Conservation (phyloP, 2,888 invertebrate species). For the Hetaerina titia region DNA sequence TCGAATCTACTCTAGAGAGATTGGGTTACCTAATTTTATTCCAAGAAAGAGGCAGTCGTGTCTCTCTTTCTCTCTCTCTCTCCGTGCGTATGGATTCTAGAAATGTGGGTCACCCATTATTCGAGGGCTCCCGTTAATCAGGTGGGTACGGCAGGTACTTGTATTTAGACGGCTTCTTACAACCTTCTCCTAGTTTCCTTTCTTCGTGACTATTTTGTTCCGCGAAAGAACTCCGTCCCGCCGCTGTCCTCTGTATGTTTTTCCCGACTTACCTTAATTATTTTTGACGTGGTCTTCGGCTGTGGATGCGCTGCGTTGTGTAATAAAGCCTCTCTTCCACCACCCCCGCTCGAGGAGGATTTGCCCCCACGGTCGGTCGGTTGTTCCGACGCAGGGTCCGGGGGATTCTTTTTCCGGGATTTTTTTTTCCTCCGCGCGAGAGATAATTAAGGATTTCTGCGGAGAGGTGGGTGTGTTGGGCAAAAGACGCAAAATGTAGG, state of each 20-base stretch:
- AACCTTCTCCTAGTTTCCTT: neutral
- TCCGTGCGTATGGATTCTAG: neutral
- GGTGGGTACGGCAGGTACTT: neutral
- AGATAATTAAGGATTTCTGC: neutral
- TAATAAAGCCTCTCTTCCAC: neutral
- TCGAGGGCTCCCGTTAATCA: neutral
- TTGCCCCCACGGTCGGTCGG: neutral
- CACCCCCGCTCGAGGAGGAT: neutral
- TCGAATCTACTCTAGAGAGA: neutral
- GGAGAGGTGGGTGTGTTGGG: neutral
- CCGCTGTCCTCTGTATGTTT: neutral
- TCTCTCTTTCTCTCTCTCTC: neutral
- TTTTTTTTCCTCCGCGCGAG: neutral
- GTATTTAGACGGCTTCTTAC: neutral
- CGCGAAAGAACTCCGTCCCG: neutral
- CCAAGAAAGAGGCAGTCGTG: neutral
- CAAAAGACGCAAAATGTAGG: no score
- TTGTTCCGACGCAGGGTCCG: neutral
- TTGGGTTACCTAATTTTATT: neutral
- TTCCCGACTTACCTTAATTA: neutral
- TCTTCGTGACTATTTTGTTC: neutral
- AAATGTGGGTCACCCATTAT: conserved; percentile 11
- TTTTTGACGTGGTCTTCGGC: neutral
- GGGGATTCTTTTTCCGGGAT: neutral
- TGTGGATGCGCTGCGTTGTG: neutral